Percentiles rank a stretch among this genome's conserved stretches.
These are phyloP conservation scores for Merops nubicus DNA, from an alignment of 2,113 vertebrate genomes.

Conservation along the genomic window DNA sequence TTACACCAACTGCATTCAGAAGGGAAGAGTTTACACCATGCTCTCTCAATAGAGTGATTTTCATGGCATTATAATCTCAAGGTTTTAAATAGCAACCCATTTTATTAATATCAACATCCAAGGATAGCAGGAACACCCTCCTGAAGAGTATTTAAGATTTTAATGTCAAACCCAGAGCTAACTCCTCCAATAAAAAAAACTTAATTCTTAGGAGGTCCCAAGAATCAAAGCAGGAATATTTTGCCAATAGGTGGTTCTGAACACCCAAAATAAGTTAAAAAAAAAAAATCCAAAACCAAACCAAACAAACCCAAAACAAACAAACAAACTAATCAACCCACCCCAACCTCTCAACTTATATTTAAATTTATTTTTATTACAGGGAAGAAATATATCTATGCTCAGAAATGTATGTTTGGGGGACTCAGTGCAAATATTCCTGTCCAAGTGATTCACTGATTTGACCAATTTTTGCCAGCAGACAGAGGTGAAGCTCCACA, in stretches of 20 bases:
- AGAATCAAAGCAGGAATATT: neutral
- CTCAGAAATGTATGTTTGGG: neutral
- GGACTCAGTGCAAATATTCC: neutral
- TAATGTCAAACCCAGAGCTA: neutral
- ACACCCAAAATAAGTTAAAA: neutral
- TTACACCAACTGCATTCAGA: neutral
- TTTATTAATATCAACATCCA: neutral
- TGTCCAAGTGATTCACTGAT: too few relatives aligned
- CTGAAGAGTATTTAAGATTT: neutral
- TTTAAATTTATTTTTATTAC: neutral
- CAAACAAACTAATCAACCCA: too few relatives aligned
- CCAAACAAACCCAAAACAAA: too few relatives aligned
- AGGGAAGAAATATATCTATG: neutral
- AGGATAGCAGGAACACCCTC: neutral
- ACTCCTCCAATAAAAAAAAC: neutral
- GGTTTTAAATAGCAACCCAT: neutral
- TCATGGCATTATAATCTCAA: neutral
- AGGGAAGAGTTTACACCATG: neutral
- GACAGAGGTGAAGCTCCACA: neutral
- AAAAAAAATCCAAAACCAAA: too few relatives aligned
- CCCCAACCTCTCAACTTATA: fast-evolving
- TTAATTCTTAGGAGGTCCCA: neutral
- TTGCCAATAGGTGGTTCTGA: neutral
- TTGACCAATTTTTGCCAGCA: fast-evolving
- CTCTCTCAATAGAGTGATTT: neutral